Conservation (phyloP, 2,888 invertebrate species). For the Drosophila yooni region DNA sequence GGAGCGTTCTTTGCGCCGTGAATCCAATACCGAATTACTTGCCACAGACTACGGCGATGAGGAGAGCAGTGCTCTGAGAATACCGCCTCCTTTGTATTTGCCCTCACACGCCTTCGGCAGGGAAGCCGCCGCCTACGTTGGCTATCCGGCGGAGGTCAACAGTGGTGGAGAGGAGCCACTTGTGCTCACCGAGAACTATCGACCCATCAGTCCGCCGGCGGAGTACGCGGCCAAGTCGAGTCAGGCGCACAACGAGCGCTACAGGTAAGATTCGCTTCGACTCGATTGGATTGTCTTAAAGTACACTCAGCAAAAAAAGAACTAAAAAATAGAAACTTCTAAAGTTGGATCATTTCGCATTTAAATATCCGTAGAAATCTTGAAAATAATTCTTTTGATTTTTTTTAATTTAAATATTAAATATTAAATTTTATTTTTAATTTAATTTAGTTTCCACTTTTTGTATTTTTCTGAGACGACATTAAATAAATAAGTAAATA, state of each 20-base stretch:
- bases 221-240: conserved; percentile 87
- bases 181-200: conserved; percentile 86
- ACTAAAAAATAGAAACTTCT: not conserved
- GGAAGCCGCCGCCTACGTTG: conserved; percentile 74
- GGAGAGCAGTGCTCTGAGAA: conserved; percentile 58
- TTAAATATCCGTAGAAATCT: too few species aligned
- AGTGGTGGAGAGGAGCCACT: conserved; percentile 82
- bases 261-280: conserved; percentile 68
- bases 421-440: too few species aligned
- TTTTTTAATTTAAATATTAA: too few species aligned
- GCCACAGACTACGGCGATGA: conserved; percentile 70
- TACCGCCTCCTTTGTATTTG: conserved; percentile 84
- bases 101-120: conserved; percentile 83
- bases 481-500: too few species aligned
- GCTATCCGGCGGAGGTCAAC: conserved; percentile 63
- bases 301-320: not conserved
- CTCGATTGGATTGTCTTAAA: not conserved
- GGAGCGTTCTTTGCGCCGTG: conserved; percentile 82
- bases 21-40: conserved; percentile 54
- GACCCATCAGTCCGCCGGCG: conserved; percentile 90
- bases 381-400: too few species aligned
- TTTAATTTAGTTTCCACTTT: too few species aligned
- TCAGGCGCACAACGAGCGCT: conserved; percentile 80
- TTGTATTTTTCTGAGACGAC: too few species aligned
- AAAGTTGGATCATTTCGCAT: too few species aligned